A percentile compares a stretch with the other conserved stretches of the same genome.
phyloP scores from a whole-genome alignment of 2,888 invertebrate species.

The Machimus rusticus region DNA sequence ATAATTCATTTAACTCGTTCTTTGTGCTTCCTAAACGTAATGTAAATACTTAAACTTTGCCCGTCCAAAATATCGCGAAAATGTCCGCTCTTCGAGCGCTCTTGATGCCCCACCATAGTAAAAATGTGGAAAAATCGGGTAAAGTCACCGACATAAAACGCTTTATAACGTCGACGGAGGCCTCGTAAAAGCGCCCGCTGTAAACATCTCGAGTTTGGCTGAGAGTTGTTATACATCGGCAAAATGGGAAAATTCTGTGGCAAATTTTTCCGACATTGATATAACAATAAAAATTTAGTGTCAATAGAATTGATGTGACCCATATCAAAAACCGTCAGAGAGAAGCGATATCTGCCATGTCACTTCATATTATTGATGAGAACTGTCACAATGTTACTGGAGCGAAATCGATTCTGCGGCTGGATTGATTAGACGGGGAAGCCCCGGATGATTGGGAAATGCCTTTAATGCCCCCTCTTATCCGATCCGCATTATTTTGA shows the following conservation, averaged over 20 bases:
- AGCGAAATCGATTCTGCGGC: conserved; percentile 27
- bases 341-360: conserved; percentile 39
- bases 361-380: conserved; percentile 42
- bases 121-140: not conserved
- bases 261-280: conserved; percentile 42
- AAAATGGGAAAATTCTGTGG: conserved; percentile 40
- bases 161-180: conserved; percentile 26
- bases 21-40: conserved; percentile 26
- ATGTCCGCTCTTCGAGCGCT: not conserved
- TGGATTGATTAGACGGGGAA: conserved; percentile 32
- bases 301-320: conserved; percentile 43
- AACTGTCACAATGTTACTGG: conserved; percentile 33
- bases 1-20: conserved; percentile 38
- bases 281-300: conserved; percentile 42
- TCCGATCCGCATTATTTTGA: not conserved
- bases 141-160: conserved; percentile 29
- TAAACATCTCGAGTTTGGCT: conserved; percentile 9
- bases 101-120: not conserved
- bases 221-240: conserved; percentile 27
- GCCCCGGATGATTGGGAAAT: conserved; percentile 23
- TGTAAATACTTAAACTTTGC: conserved; percentile 40
- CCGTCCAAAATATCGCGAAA: conserved; percentile 25
- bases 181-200: conserved; percentile 18
- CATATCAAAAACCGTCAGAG: conserved; percentile 38
- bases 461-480: conserved; percentile 15